phyloP scores from a whole-genome alignment of 2,113 vertebrate genomes.

The Lagopus leucura region DNA sequence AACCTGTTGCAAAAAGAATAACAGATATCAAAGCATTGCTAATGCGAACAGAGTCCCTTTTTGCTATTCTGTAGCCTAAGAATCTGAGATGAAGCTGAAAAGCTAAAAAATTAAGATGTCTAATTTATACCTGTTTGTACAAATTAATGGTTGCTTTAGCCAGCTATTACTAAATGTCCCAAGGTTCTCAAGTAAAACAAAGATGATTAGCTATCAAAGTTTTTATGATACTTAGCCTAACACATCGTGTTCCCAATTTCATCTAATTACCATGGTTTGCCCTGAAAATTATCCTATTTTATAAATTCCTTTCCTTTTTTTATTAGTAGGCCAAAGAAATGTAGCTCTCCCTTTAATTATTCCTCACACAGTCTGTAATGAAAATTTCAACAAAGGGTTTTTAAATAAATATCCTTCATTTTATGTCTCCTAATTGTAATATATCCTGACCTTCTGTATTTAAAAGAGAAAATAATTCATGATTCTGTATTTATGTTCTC shows the following conservation, averaged over 20 bases:
- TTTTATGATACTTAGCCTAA: neutral
- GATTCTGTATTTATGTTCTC: neutral
- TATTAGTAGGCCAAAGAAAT: neutral
- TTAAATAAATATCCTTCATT: neutral
- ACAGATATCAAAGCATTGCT: neutral
- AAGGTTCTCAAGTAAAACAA: neutral
- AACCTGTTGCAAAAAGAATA: neutral
- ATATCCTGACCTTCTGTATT: neutral
- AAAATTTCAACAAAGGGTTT: neutral
- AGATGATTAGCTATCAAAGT: neutral
- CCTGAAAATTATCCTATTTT: neutral
- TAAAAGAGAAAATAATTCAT: neutral
- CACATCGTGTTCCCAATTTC: neutral
- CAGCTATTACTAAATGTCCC: accelerated
- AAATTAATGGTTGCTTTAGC: neutral
- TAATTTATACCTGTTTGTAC: neutral
- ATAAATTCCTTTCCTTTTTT: neutral
- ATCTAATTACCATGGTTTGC: neutral
- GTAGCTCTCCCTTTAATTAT: neutral
- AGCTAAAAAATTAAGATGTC: neutral
- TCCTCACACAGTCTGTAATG: neutral
- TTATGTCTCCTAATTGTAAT: neutral
- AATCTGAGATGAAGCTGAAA: neutral
- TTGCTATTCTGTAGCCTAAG: neutral
- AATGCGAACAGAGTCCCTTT: accelerated